Conservation (phyloP, 2,113 vertebrate genomes). For the Isichthys henryi region DNA sequence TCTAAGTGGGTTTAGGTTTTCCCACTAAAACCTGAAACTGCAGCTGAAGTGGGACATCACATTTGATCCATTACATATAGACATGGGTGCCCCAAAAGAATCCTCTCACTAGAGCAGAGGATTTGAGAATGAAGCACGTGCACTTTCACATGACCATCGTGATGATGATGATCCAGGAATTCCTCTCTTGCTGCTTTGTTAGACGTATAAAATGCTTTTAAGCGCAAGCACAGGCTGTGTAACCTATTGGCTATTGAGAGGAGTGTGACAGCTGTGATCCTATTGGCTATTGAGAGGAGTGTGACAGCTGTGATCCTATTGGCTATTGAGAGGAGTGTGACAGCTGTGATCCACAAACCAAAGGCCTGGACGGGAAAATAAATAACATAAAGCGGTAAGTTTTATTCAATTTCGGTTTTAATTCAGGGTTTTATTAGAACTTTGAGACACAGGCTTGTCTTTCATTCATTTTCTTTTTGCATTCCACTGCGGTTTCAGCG, state of each 20-base stretch:
- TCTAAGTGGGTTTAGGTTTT: neutral
- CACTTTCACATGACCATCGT: neutral
- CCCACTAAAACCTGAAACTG: neutral
- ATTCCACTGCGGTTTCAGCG: neutral
- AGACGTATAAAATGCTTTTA: too few relatives aligned
- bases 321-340: neutral
- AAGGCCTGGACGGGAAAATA: neutral
- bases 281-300: neutral
- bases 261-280: too few relatives aligned
- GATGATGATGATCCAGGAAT: neutral
- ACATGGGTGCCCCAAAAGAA: neutral
- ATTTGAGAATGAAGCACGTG: neutral
- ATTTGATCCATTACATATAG: neutral
- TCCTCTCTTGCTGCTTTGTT: neutral
- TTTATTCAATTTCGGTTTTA: neutral
- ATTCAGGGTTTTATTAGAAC: neutral
- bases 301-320: neutral
- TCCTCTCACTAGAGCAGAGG: neutral
- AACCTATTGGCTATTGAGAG: neutral
- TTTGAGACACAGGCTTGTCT: neutral
- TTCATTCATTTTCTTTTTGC: neutral
- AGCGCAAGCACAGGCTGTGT: neutral
- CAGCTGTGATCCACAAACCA: neutral
- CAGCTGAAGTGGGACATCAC: neutral
- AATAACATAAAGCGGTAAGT: neutral